phyloP scores from a whole-genome alignment of 1,140 invertebrate genomes.

The Macrosteles quadrilineatus region DNA sequence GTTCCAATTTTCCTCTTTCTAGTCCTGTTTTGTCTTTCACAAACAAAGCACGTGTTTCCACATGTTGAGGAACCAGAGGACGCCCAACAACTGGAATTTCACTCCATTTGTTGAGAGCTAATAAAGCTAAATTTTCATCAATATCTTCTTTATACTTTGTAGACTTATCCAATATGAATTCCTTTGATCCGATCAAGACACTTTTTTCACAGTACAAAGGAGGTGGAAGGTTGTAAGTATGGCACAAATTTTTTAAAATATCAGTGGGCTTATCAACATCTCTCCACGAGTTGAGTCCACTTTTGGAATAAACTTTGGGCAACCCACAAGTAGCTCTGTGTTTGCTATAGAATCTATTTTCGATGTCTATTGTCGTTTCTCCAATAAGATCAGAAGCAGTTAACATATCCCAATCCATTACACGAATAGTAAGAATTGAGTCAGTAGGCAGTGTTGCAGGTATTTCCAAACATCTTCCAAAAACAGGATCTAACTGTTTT shows the following conservation, averaged over 20 bases:
- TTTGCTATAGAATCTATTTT: slow-evolving; percentile 80
- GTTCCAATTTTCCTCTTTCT: slow-evolving; percentile 86
- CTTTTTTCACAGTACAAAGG: slow-evolving; percentile 53
- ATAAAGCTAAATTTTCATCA: slow-evolving; percentile 34
- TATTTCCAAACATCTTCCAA: slow-evolving; percentile 80
- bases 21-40: slow-evolving; percentile 74
- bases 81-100: slow-evolving; percentile 74
- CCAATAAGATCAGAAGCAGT: slow-evolving; percentile 80
- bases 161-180: not conserved
- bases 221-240: slow-evolving; percentile 59
- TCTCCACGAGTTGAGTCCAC: slow-evolving; percentile 77
- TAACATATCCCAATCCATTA: slow-evolving; percentile 75
- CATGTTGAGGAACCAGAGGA: slow-evolving; percentile 82
- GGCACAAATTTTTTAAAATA: slow-evolving; percentile 72
- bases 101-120: slow-evolving; percentile 54
- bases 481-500: slow-evolving; percentile 82
- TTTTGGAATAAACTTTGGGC: slow-evolving; percentile 59
- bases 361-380: slow-evolving; percentile 80
- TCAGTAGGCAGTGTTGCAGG: slow-evolving; percentile 72
- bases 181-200: slow-evolving; percentile 25
- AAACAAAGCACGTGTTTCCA: slow-evolving; percentile 82
- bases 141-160: not conserved
- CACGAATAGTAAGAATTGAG: slow-evolving; percentile 67
- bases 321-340: slow-evolving; percentile 80
- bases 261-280: slow-evolving; percentile 71